Conservation (phyloP, 1,140 invertebrate genomes). For the Metaphire vulgaris region DNA sequence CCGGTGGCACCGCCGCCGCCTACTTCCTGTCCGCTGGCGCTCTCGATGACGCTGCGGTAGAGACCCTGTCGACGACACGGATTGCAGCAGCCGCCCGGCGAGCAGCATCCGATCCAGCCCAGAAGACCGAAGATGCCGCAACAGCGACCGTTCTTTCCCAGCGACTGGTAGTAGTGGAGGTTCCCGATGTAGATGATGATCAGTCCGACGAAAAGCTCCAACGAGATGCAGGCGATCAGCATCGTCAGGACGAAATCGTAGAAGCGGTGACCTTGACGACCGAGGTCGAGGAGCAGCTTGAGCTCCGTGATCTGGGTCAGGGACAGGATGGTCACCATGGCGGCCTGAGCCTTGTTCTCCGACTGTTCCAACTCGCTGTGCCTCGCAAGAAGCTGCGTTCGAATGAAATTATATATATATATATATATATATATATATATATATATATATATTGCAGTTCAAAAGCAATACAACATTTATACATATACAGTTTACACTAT, state of each 20-base stretch:
- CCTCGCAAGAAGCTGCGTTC: slow-evolving; percentile 8
- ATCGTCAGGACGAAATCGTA: slow-evolving; percentile 23
- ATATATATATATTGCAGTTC: too few relatives aligned
- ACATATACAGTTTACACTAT: too few relatives aligned
- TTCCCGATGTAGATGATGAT: slow-evolving; percentile 26
- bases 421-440: too few relatives aligned
- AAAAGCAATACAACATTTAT: too few relatives aligned
- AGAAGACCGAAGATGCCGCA: slow-evolving; percentile 2
- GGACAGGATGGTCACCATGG: slow-evolving; percentile 22
- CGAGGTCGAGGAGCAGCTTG: slow-evolving; percentile 21
- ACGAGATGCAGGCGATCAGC: slow-evolving; percentile 18
- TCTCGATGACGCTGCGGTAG: neutral
- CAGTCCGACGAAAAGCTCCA: slow-evolving; percentile 11
- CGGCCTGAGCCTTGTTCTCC: slow-evolving; percentile 23
- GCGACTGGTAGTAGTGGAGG: slow-evolving; percentile 22
- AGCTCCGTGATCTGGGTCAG: slow-evolving; percentile 24
- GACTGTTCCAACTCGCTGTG: slow-evolving; percentile 23
- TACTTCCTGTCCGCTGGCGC: neutral
- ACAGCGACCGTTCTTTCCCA: slow-evolving; percentile 17
- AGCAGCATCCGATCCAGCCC: neutral
- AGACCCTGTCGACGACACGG: neutral
- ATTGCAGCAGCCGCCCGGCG: neutral
- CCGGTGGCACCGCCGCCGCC: neutral
- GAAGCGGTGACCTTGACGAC: slow-evolving; percentile 18
- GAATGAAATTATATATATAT: neutral